Conservation (phyloP, 2,888 invertebrate genomes). For the Cryptocephalus primarius region DNA sequence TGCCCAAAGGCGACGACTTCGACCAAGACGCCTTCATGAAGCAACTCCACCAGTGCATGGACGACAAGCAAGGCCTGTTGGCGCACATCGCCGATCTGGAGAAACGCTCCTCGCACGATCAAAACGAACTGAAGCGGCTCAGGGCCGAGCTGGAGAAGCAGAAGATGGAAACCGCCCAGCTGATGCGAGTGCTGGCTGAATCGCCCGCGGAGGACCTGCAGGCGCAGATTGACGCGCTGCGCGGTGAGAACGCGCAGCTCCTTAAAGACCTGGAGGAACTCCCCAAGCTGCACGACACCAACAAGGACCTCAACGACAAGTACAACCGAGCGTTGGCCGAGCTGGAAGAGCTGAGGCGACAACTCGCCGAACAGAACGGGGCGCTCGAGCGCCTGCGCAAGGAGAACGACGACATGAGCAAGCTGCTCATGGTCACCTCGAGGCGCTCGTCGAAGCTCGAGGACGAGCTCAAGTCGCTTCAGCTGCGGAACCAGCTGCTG, state of each 20-base stretch:
- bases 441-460: constrained; percentile 15
- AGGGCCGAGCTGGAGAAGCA: constrained; percentile 1
- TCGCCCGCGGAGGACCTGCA: constrained; percentile 1
- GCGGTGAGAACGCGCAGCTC: too few species aligned
- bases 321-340: constrained; percentile 4
- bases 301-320: constrained; percentile 8
- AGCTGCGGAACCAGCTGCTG: neutral
- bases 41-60: neutral
- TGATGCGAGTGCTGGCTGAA: constrained; percentile 9
- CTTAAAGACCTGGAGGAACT: constrained; percentile 1
- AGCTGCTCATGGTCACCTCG: constrained; percentile 14
- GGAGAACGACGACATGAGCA: constrained; percentile 21
- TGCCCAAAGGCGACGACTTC: neutral
- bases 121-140: neutral
- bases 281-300: constrained; percentile 8
- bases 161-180: constrained; percentile 12
- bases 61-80: constrained; percentile 3
- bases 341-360: constrained; percentile 3
- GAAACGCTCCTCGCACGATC: neutral
- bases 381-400: constrained; percentile 5
- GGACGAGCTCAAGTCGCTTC: constrained; percentile 10
- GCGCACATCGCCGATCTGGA: constrained; percentile 7
- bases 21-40: neutral
- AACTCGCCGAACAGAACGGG: neutral
- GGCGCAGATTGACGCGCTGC: constrained; percentile 1